phyloP scores from a whole-genome alignment of 2,113 vertebrate species.

The Cephalopholis sonnerati region DNA sequence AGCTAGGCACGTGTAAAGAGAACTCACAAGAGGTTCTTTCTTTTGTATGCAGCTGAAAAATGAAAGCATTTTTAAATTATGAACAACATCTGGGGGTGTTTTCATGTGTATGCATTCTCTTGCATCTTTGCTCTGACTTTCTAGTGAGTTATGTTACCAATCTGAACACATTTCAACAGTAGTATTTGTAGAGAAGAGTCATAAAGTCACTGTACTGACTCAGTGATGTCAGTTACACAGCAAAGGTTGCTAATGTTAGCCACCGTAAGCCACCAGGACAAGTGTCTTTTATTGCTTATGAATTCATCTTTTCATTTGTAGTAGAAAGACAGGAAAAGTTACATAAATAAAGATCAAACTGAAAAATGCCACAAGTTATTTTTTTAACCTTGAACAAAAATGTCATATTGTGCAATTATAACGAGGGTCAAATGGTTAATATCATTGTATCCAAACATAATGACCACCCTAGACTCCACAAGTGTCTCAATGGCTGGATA shows the following conservation, averaged over 20 bases:
- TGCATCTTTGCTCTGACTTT: not conserved
- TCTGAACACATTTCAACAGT: not conserved
- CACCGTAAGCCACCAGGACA: too few species aligned
- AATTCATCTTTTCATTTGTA: not conserved
- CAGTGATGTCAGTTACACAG: not conserved
- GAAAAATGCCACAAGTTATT: not conserved
- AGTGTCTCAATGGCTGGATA: not conserved
- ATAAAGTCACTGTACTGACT: not conserved
- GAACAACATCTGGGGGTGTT: not conserved
- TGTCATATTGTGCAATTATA: not conserved
- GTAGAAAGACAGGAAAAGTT: not conserved
- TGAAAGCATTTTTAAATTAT: too few species aligned
- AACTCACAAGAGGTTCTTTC: too few species aligned
- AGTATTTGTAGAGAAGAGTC: not conserved
- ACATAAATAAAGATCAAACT: not conserved
- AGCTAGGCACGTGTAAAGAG: too few species aligned
- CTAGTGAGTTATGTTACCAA: not conserved
- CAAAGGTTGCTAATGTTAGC: not conserved
- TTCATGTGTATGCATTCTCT: not conserved
- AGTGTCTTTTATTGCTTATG: too few species aligned
- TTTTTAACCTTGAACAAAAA: not conserved
- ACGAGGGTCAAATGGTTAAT: conserved; percentile 11
- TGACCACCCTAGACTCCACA: not conserved
- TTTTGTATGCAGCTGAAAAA: too few species aligned
- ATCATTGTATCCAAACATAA: conserved; percentile 12